phyloP scores from a whole-genome alignment of 2,113 vertebrate genomes.

The Oncorhynchus nerka region DNA sequence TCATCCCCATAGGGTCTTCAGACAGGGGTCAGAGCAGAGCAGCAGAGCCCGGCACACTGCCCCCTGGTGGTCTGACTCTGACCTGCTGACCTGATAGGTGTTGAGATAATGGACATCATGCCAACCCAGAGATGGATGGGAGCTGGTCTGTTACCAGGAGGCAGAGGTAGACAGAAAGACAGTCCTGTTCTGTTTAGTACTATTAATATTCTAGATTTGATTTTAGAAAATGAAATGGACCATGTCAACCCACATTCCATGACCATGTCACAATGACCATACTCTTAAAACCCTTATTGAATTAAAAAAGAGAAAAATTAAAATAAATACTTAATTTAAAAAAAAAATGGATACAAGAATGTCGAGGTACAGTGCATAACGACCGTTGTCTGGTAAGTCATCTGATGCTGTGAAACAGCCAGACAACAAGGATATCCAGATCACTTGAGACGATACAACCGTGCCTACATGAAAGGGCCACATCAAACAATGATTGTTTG shows the following conservation, averaged over 20 bases:
- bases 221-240: no score
- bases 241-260: no score
- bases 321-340: no score
- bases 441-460: constrained; percentile 40
- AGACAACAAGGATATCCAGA: constrained; percentile 26
- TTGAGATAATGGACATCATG: not conserved
- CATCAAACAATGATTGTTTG: constrained; percentile 44
- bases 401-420: constrained; percentile 16
- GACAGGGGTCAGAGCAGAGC: constrained; percentile 29
- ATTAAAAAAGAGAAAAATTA: no score
- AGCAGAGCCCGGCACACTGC: constrained; percentile 30
- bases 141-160: not conserved
- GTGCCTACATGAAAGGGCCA: constrained; percentile 43
- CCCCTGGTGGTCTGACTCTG: constrained; percentile 32
- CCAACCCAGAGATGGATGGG: no score
- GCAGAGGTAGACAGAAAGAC: no score
- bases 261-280: no score
- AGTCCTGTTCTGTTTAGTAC: not conserved
- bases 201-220: no score
- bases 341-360: not conserved
- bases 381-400: not conserved
- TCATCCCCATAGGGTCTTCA: constrained; percentile 1
- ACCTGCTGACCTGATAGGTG: not conserved
- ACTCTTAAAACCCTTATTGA: no score
- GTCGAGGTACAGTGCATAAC: not conserved